Conservation (phyloP, 2,797 vertebrate species). For the Chloroceryle amazona region DNA sequence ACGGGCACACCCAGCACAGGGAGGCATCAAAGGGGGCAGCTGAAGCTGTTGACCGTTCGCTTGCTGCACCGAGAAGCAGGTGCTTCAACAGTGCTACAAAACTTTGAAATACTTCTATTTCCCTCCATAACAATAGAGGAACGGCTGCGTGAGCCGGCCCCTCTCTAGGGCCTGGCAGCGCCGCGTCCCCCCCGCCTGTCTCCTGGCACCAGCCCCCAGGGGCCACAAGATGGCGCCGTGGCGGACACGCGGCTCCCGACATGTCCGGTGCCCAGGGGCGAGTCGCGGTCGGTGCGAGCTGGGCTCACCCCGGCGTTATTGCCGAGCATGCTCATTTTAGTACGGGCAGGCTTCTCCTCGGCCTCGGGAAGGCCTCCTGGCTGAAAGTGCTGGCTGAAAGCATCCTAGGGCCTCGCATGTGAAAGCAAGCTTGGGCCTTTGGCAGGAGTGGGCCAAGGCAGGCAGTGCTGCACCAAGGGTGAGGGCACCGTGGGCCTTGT, state of each 20-base stretch:
- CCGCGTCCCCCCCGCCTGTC: fast-evolving
- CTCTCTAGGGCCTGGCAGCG: fast-evolving
- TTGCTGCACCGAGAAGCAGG: neutral
- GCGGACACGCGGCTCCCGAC: fast-evolving
- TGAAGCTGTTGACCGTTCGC: neutral
- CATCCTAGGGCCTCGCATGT: fast-evolving
- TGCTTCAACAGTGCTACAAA: too few species aligned
- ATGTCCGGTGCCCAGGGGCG: fast-evolving
- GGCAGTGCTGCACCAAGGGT: fast-evolving
- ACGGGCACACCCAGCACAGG: fast-evolving
- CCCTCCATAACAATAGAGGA: too few species aligned
- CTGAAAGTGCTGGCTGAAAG: neutral
- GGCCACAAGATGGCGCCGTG: conserved; percentile 6
- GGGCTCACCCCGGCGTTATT: fast-evolving
- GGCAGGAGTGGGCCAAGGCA: neutral
- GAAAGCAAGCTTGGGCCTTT: neutral
- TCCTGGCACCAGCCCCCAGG: neutral
- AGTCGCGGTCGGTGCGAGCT: fast-evolving
- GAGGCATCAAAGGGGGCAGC: fast-evolving
- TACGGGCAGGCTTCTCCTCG: neutral
- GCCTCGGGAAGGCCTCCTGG: neutral
- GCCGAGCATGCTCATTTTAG: fast-evolving
- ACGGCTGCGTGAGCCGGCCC: fast-evolving
- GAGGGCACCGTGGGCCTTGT: fast-evolving
- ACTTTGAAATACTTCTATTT: neutral